Evolutionary conservation across 2,888 invertebrate genomes (phyloP), one percentile per base, ranked within the genome.

Genomic region (Temnothorax unifasciatus): DNA sequence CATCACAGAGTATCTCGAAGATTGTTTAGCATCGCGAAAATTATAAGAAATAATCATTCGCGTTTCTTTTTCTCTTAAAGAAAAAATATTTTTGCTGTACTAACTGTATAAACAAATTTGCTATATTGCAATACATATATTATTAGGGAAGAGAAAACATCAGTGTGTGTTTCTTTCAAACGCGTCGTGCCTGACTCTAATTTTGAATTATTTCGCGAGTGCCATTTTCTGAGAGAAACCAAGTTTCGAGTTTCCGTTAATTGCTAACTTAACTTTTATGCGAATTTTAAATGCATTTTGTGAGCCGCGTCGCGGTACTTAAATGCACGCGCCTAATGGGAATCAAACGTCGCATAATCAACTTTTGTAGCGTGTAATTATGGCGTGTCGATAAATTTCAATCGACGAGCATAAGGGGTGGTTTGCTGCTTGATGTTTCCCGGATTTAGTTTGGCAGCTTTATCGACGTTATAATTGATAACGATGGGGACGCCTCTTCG

Each of bases 371-470:
- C 93, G 89, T 91, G 93, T 93, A 93, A 94, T 94, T 94, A 93
- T 91, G 88, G 92, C 90, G 90, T 91, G 93, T 93, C 93, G 88
- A 93, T 93, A 93, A 93, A 93, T 93, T 93, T 92, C 91, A 92
- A 93, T 93, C 90, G 90, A 82, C 68, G 81, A 66, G 66, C 15
- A 54, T 63, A 82, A 83, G 52, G 82, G 82, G 77, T 38, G 79
- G 41, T 21, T 21, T 29, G 41, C 25, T 52, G 85, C 88, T 89
- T 88, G 89, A 91, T 89, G 89, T 91, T 91, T 90, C 87, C 87
- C 87, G 90, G 90, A 90, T 89, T 92, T 90, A 83, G 89, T 85
- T 86, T 90, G 90, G 90, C 92, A 89, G 91, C 90, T 93, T 93
- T 92, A 91, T 92, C 91, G 91, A 73, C 76, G 87, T 88, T 68